phyloP scores from a whole-genome alignment of 2,888 invertebrate genomes.

The Eristalis pertinax region DNA sequence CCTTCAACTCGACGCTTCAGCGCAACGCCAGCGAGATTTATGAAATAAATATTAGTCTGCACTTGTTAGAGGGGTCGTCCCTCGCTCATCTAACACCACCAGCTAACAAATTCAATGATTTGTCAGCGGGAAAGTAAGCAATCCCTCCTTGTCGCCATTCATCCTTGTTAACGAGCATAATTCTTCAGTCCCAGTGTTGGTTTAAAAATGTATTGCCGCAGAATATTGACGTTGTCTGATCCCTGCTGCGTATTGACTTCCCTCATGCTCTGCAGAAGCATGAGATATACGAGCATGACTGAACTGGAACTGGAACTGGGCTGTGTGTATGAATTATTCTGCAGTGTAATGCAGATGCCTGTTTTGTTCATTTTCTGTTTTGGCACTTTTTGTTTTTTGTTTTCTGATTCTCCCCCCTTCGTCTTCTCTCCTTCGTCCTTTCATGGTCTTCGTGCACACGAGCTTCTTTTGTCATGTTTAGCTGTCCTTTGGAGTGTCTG shows the following conservation, averaged over 20 bases:
- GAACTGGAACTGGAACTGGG: background rate
- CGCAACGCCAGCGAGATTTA: background rate
- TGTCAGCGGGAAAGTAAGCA: background rate
- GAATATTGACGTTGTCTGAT: constrained; percentile 11
- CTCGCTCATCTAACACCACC: constrained; percentile 29
- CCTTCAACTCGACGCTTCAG: background rate
- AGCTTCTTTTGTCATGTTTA: constrained; percentile 19
- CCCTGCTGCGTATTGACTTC: constrained; percentile 28
- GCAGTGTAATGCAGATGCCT: constrained; percentile 51
- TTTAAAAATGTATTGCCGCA: constrained; percentile 47
- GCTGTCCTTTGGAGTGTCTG: constrained; percentile 19
- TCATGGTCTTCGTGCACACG: background rate
- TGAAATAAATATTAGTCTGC: constrained; percentile 35
- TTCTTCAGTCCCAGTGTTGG: constrained; percentile 9
- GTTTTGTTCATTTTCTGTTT: constrained; percentile 13
- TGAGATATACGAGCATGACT: background rate
- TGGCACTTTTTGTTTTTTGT: background rate
- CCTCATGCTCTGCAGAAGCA: background rate
- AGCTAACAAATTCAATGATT: constrained; percentile 40
- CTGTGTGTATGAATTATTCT: constrained; percentile 46
- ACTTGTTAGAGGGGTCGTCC: too few species aligned
- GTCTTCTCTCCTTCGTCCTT: background rate
- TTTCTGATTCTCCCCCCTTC: background rate
- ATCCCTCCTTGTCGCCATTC: background rate
- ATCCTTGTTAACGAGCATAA: background rate